Conservation (phyloP, 35 echinoderm and acorn worm species). For the Lytechinus pictus region DNA sequence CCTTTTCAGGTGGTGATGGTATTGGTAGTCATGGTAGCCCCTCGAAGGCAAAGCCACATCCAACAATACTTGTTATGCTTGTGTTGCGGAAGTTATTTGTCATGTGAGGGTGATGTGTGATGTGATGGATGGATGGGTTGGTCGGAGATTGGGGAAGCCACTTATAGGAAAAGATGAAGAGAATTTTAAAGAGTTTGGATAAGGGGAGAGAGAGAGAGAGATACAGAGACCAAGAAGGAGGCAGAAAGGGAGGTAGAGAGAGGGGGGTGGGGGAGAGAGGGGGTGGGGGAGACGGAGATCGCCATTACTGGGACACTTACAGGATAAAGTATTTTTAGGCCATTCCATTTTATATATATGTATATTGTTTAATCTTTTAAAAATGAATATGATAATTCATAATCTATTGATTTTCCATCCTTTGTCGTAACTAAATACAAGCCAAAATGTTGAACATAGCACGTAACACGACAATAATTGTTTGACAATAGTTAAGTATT, state of each 20-base stretch:
- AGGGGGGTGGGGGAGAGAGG: neutral
- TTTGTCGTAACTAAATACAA: too few species aligned
- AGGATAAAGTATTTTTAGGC: too few species aligned
- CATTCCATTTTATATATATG: too few species aligned
- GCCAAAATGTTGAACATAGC: too few species aligned
- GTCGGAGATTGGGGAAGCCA: too few species aligned
- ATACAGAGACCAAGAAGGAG: neutral
- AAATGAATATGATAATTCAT: too few species aligned
- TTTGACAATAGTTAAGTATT: too few species aligned
- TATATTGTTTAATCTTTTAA: too few species aligned
- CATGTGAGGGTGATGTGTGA: neutral
- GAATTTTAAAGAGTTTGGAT: neutral
- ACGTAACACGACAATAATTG: too few species aligned
- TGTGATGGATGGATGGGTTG: neutral
- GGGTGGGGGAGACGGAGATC: neutral
- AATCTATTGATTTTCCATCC: too few species aligned
- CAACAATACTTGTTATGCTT: slow-evolving; percentile 19
- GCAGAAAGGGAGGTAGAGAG: neutral
- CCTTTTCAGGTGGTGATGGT: neutral
- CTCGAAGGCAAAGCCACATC: neutral
- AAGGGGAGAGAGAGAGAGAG: neutral
- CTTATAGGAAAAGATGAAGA: too few species aligned
- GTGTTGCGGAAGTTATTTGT: slow-evolving; percentile 18
- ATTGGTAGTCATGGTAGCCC: neutral
- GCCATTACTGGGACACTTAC: too few species aligned